phyloP scores from a whole-genome alignment of 2,797 vertebrate genomes.

The Anguilla marmorata region DNA sequence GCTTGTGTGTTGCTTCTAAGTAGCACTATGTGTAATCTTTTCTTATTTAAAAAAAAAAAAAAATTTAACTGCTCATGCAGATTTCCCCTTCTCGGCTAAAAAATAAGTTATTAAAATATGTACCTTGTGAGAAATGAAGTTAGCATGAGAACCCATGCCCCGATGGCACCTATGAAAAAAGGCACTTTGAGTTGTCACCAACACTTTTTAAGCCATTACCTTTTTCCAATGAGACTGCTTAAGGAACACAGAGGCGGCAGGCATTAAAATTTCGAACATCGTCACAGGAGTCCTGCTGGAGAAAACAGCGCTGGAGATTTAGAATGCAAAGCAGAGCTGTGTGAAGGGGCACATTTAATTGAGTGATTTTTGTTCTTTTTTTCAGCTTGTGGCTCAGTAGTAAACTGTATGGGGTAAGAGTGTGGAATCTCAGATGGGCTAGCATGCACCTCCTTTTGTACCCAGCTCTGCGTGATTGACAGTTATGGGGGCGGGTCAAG shows the following conservation, averaged over 20 bases:
- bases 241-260: neutral
- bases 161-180: neutral
- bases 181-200: neutral
- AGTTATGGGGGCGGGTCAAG: neutral
- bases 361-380: neutral
- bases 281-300: neutral
- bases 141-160: slow-evolving; percentile 6
- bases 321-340: slow-evolving; percentile 19
- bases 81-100: slow-evolving; percentile 3
- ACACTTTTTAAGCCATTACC: slow-evolving; percentile 15
- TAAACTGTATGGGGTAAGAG: neutral
- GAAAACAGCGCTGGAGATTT: neutral
- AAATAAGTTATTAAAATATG: slow-evolving; percentile 8
- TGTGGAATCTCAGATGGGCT: neutral
- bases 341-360: slow-evolving; percentile 1
- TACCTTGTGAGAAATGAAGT: neutral
- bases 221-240: neutral
- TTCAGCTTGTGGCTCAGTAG: neutral
- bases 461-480: neutral
- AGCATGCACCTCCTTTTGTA: neutral
- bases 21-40: neutral
- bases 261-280: slow-evolving; percentile 30
- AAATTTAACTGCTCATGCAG: neutral
- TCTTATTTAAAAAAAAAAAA: neutral
- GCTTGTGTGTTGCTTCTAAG: neutral